phyloP scores from a whole-genome alignment of 2,888 invertebrate species.

The Cheilosia soror region DNA sequence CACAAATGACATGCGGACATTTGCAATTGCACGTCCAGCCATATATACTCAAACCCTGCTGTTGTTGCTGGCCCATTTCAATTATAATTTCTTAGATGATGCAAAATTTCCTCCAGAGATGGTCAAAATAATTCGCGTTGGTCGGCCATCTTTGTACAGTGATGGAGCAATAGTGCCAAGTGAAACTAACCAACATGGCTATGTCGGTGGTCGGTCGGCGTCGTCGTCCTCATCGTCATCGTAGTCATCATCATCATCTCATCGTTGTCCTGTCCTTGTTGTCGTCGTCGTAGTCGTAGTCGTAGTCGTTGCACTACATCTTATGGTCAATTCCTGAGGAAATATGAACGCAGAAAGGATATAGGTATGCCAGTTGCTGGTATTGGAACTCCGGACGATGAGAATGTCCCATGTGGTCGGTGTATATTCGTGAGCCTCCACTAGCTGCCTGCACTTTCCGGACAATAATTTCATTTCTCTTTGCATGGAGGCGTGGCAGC shows the following conservation, averaged over 20 bases:
- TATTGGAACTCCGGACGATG: slow-evolving; percentile 51
- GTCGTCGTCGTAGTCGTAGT: slow-evolving; percentile 35
- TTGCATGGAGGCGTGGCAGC: slow-evolving; percentile 64
- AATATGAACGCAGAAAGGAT: slow-evolving; percentile 62
- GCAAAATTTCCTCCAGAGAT: slow-evolving; percentile 74
- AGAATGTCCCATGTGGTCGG: slow-evolving; percentile 71
- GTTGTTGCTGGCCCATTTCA: slow-evolving; percentile 67
- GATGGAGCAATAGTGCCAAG: slow-evolving; percentile 49
- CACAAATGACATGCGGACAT: slow-evolving; percentile 71
- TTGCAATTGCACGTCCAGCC: slow-evolving; percentile 62
- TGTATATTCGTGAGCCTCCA: slow-evolving; percentile 40
- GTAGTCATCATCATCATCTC: slow-evolving; percentile 36
- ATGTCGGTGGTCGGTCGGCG: slow-evolving; percentile 19
- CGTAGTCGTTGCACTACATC: slow-evolving; percentile 64
- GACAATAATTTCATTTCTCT: slow-evolving; percentile 53
- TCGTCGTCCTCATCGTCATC: slow-evolving; percentile 34
- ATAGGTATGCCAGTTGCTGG: slow-evolving; percentile 44
- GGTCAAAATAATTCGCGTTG: slow-evolving; percentile 74
- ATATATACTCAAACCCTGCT: not conserved
- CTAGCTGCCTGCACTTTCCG: slow-evolving; percentile 67
- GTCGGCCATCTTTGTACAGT: slow-evolving; percentile 72
- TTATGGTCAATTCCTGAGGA: slow-evolving; percentile 71
- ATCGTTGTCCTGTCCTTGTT: slow-evolving; percentile 27
- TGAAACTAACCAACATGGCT: slow-evolving; percentile 58
- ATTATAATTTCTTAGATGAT: slow-evolving; percentile 76